phyloP scores from a whole-genome alignment of 2,888 invertebrate genomes.

The Callosobruchus maculatus region DNA sequence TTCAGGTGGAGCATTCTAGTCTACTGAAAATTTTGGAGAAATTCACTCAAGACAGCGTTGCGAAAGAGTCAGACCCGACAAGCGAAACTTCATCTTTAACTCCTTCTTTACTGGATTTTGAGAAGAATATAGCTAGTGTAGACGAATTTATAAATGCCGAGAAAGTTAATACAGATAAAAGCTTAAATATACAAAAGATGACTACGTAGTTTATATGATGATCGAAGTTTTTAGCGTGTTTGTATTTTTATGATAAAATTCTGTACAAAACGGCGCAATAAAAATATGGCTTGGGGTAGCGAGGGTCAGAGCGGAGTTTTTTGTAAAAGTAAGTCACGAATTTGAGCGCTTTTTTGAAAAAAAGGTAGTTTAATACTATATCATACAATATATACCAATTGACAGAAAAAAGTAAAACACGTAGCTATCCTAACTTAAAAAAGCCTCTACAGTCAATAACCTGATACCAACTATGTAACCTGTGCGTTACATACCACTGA shows the following conservation, averaged over 20 bases:
- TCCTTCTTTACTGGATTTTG: slow-evolving; percentile 29
- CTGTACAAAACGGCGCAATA: background rate
- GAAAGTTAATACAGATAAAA: slow-evolving; percentile 26
- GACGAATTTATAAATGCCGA: slow-evolving; percentile 35
- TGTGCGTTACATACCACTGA: no score
- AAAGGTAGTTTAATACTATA: no score
- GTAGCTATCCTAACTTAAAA: no score
- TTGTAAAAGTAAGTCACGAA: no score
- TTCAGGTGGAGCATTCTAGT: slow-evolving; percentile 40
- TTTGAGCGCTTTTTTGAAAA: no score
- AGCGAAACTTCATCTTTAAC: slow-evolving; percentile 25
- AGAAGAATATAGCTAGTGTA: slow-evolving; percentile 25
- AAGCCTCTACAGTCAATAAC: no score
- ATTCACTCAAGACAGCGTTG: slow-evolving; percentile 27
- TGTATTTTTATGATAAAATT: background rate
- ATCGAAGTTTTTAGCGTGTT: background rate
- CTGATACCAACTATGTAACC: no score
- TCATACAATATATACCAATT: no score
- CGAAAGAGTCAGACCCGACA: slow-evolving; percentile 11
- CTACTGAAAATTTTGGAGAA: slow-evolving; percentile 45
- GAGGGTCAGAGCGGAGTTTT: no score
- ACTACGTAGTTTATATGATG: background rate
- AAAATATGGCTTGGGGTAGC: no score
- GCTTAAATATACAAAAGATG: slow-evolving; percentile 4
- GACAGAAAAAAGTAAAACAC: no score